Evolutionary conservation across 2,888 invertebrate species (phyloP).

Genomic region (Ormyrus thymus): DNA sequence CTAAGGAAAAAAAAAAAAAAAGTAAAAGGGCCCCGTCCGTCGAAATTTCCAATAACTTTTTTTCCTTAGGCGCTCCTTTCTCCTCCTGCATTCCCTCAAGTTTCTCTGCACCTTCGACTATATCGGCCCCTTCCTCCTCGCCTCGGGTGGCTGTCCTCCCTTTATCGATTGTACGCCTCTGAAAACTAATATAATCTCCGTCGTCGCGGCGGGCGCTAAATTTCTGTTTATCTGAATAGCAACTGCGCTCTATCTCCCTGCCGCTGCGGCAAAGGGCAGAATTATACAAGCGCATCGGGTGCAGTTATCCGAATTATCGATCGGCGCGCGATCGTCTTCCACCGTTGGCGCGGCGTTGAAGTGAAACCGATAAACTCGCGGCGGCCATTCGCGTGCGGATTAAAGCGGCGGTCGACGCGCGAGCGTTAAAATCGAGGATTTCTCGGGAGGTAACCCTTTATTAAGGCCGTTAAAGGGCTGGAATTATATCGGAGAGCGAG

Average conservation of each 20-base stretch:
- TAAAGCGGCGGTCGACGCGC: constrained; percentile 29
- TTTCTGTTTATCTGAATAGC: constrained; percentile 46
- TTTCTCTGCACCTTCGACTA: neutral
- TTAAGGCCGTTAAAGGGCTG: constrained; percentile 44
- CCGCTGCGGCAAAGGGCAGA: neutral
- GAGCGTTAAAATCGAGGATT: constrained; percentile 42
- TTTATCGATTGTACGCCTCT: constrained; percentile 20
- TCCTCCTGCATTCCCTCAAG: neutral
- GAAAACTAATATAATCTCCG: constrained; percentile 45
- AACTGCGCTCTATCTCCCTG: neutral
- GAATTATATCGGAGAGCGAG: constrained; percentile 38
- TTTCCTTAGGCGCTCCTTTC: neutral
- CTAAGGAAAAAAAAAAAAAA: constrained; percentile 18
- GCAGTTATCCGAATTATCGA: constrained; percentile 49
- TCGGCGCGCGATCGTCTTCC: constrained; percentile 31
- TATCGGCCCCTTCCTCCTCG: neutral
- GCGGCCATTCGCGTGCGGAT: constrained; percentile 1
- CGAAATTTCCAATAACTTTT: constrained; percentile 49
- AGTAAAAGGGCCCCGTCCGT: neutral
- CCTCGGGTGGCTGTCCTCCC: neutral
- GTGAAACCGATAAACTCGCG: constrained; percentile 39
- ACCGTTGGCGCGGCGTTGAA: neutral
- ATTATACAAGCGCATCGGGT: constrained; percentile 17
- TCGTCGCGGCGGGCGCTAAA: constrained; percentile 11
- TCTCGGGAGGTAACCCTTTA: constrained; percentile 45